Conservation (phyloP, 2,797 vertebrate genomes). For the Leptoclinus maculatus region DNA sequence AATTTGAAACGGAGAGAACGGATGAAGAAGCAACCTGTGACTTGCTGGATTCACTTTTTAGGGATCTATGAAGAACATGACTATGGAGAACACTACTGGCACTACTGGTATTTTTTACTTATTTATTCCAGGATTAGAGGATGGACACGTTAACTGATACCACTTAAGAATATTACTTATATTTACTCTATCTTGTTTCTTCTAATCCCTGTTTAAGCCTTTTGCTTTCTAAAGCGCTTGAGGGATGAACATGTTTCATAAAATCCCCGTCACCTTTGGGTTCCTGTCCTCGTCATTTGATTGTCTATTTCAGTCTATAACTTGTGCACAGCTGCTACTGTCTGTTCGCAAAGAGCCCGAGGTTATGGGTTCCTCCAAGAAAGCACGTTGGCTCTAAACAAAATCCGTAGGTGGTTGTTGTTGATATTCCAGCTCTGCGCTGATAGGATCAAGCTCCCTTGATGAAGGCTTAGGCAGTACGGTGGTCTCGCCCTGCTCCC, state of each 20-base stretch:
- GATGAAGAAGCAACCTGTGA: too few relatives aligned
- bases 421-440: conserved; percentile 61
- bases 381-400: conserved; percentile 53
- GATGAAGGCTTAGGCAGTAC: conserved; percentile 56
- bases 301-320: conserved; percentile 47
- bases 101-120: too few relatives aligned
- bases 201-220: conserved; percentile 45
- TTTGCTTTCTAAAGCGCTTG: conserved; percentile 21
- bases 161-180: conserved; percentile 5
- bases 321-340: conserved; percentile 42
- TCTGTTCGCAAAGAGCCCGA: conserved; percentile 33
- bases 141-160: too few relatives aligned
- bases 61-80: too few relatives aligned
- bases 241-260: conserved; percentile 32
- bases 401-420: conserved; percentile 40
- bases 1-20: too few relatives aligned
- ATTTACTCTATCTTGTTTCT: conserved; percentile 50
- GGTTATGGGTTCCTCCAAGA: conserved; percentile 42
- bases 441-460: conserved; percentile 67
- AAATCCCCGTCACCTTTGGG: conserved; percentile 50
- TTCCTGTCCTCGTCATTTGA: conserved; percentile 32
- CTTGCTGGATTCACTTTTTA: too few relatives aligned
- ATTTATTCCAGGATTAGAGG: neutral
- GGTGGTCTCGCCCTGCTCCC: conserved; percentile 54
- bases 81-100: too few relatives aligned